phyloP scores from a whole-genome alignment of 2,797 vertebrate genomes.

The Microctenopoma lineatum region DNA sequence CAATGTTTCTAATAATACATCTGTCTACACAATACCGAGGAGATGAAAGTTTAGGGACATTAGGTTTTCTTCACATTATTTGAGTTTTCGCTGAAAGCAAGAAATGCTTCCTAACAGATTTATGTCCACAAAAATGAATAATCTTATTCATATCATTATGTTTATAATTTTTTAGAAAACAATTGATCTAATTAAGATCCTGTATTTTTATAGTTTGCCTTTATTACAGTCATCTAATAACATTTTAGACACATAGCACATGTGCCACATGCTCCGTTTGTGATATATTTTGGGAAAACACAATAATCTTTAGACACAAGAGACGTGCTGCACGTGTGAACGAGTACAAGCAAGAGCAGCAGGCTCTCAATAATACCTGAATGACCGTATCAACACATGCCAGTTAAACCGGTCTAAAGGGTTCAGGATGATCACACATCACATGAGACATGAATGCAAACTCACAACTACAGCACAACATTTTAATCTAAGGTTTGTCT shows the following conservation, averaged over 20 bases:
- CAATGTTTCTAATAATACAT: slow-evolving; percentile 72
- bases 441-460: neutral
- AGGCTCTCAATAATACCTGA: neutral
- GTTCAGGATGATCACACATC: neutral
- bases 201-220: neutral
- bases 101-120: slow-evolving; percentile 18
- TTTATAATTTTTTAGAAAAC: neutral
- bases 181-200: neutral
- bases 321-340: neutral
- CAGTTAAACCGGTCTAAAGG: no score
- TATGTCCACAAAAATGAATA: no score
- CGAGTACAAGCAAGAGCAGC: neutral
- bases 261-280: no score
- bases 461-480: neutral
- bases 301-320: neutral
- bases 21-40: slow-evolving; percentile 51
- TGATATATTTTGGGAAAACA: neutral
- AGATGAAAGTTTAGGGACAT: slow-evolving; percentile 47
- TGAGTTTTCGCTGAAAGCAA: slow-evolving; percentile 33
- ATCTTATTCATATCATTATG: no score
- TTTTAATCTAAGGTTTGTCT: no score
- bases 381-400: no score
- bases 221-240: neutral
- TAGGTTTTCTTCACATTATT: slow-evolving; percentile 22
- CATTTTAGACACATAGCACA: neutral